Conservation (phyloP, 1,140 invertebrate genomes). For the Chlorops oryzae region DNA sequence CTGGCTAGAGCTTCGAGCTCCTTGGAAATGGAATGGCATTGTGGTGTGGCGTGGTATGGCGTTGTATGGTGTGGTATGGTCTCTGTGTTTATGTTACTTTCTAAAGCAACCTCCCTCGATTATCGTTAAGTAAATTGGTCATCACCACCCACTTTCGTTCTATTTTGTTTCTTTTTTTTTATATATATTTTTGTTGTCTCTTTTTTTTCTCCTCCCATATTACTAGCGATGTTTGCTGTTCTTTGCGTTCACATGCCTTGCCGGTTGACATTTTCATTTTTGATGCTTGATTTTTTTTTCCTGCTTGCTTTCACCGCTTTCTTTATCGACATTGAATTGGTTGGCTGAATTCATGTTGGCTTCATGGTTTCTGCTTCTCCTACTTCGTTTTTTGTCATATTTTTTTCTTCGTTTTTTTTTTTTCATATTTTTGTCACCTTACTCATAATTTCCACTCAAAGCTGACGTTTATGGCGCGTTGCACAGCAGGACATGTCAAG, state of each 20-base stretch:
- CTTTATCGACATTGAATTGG: too few relatives aligned
- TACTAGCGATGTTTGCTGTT: not conserved
- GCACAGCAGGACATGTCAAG: too few relatives aligned
- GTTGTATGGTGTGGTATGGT: conserved; percentile 1
- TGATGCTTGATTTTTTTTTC: too few relatives aligned
- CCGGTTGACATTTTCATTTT: too few relatives aligned
- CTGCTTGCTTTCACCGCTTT: too few relatives aligned
- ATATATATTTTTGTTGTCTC: conserved; percentile 21
- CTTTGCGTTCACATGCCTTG: conserved; percentile 12
- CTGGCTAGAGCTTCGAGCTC: too few relatives aligned
- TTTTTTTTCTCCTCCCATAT: not conserved
- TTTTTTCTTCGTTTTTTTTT: conserved; percentile 19
- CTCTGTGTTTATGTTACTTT: conserved; percentile 23
- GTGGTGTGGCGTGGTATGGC: conserved; percentile 5
- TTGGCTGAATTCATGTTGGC: too few relatives aligned
- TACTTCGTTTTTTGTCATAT: too few relatives aligned
- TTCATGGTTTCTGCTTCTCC: too few relatives aligned
- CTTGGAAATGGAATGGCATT: too few relatives aligned
- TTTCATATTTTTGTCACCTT: conserved; percentile 30
- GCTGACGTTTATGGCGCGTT: too few relatives aligned
- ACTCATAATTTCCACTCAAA: too few relatives aligned
- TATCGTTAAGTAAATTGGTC: conserved; percentile 45
- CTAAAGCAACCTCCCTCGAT: conserved; percentile 35
- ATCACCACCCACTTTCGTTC: conserved; percentile 45
- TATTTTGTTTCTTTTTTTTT: conserved; percentile 36